Conservation (phyloP, 1,140 invertebrate genomes). For the Zaprionus taronus region DNA sequence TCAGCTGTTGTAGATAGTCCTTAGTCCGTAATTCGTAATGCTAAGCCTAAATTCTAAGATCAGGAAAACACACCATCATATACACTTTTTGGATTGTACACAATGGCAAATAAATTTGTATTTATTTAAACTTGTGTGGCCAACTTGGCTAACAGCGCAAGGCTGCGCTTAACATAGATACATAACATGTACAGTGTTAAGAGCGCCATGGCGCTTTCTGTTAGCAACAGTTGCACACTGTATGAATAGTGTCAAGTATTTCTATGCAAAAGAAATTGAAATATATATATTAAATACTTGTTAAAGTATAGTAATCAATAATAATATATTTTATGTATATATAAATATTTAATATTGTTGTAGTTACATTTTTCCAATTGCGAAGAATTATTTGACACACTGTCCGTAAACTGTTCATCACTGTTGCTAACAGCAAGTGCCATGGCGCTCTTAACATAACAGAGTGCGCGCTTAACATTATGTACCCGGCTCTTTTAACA, state of each 20-base stretch:
- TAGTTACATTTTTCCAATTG: too few species aligned
- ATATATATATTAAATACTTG: too few species aligned
- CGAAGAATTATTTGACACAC: too few species aligned
- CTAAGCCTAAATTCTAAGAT: constrained; percentile 30
- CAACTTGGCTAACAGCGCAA: constrained; percentile 1
- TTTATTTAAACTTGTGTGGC: constrained; percentile 53
- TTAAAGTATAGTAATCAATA: too few species aligned
- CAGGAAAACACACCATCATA: constrained; percentile 2
- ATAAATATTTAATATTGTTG: too few species aligned
- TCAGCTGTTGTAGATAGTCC: constrained; percentile 25
- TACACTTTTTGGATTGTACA: constrained; percentile 23
- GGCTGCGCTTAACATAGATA: background rate
- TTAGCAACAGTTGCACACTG: too few species aligned
- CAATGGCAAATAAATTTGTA: constrained; percentile 56
- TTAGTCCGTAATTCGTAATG: constrained; percentile 25
- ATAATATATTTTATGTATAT: too few species aligned
- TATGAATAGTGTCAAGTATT: too few species aligned
- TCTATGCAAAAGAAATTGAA: too few species aligned
- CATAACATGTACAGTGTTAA: background rate
- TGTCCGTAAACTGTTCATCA: too few species aligned
- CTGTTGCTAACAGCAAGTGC: background rate
- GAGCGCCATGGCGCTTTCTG: too few species aligned
- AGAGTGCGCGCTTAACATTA: background rate
- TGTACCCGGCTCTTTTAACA: background rate
- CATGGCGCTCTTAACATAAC: background rate